A percentile compares a stretch with the other conserved stretches of the same genome.
These are phyloP conservation scores for Drosophila kokeensis DNA, from an alignment of 2,888 invertebrate genomes.

Conservation along the genomic window DNA sequence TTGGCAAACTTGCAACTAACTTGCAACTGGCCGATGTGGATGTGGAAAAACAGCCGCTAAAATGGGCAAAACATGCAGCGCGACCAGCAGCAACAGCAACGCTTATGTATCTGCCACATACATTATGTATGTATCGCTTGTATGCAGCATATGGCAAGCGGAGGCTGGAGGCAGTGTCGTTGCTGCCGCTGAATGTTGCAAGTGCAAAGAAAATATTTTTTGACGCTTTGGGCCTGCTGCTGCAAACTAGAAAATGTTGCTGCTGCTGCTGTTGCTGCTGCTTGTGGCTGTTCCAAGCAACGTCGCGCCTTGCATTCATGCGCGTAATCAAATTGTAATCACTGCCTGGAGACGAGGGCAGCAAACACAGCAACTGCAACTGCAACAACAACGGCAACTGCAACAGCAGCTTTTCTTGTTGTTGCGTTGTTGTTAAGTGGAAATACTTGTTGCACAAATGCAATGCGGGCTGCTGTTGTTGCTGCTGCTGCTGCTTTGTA, in stretches of 20 bases:
- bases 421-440: slow-evolving; percentile 78
- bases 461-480: slow-evolving; percentile 69
- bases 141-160: slow-evolving; percentile 33
- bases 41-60: slow-evolving; percentile 72
- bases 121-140: slow-evolving; percentile 63
- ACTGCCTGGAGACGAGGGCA: slow-evolving; percentile 71
- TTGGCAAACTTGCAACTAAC: slow-evolving; percentile 44
- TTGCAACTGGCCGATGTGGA: slow-evolving; percentile 35
- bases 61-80: slow-evolving; percentile 81
- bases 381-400: slow-evolving; percentile 18
- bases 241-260: slow-evolving; percentile 71
- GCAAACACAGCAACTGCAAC: slow-evolving; percentile 42
- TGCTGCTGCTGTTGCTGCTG: slow-evolving; percentile 41
- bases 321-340: slow-evolving; percentile 82
- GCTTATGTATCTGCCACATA: slow-evolving; percentile 77
- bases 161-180: slow-evolving; percentile 16
- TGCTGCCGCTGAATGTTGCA: slow-evolving; percentile 54
- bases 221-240: slow-evolving; percentile 68
- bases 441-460: slow-evolving; percentile 83
- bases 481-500: slow-evolving; percentile 43
- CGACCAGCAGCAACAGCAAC: slow-evolving; percentile 37
- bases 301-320: slow-evolving; percentile 78
- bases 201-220: slow-evolving; percentile 82
- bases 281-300: slow-evolving; percentile 31
- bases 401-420: slow-evolving; percentile 53